These are phyloP conservation scores for Antedon mediterranea DNA, from an alignment of 53 echinoderm and acorn worm genomes.

Conservation along the genomic window DNA sequence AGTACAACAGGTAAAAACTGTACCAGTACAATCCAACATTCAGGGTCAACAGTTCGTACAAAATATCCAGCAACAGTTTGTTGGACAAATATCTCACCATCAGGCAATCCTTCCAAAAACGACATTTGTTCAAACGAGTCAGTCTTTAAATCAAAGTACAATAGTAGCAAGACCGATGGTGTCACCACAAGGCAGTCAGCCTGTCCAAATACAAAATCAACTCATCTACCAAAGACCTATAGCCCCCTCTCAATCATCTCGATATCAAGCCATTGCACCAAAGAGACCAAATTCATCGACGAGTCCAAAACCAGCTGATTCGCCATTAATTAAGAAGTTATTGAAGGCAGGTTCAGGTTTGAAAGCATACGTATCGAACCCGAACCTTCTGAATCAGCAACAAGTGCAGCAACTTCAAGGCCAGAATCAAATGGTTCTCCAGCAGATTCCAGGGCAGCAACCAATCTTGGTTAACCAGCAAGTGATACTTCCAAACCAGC, in stretches of 20 bases:
- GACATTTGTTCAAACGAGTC: background rate
- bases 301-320: constrained; percentile 26
- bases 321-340: constrained; percentile 85
- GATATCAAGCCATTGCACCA: constrained; percentile 38
- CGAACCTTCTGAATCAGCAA: constrained; percentile 10
- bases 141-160: constrained; percentile 4
- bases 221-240: background rate
- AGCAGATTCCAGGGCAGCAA: constrained; percentile 33
- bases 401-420: constrained; percentile 15
- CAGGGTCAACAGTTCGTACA: constrained; percentile 30
- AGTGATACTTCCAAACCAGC: constrained; percentile 2
- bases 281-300: constrained; percentile 9
- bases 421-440: background rate
- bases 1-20: background rate
- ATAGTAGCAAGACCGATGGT: constrained; percentile 28
- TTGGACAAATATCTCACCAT: constrained; percentile 19
- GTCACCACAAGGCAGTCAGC: constrained; percentile 18
- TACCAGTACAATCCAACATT: constrained; percentile 12
- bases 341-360: constrained; percentile 66
- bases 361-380: constrained; percentile 10
- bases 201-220: constrained; percentile 10
- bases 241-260: constrained; percentile 3
- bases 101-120: constrained; percentile 1
- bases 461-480: constrained; percentile 9
- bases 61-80: constrained; percentile 11